A percentile compares a stretch with the other conserved stretches of the same genome.
Evolutionary conservation across 2,113 vertebrate species (phyloP).

Genomic region (Procavia capensis): DNA sequence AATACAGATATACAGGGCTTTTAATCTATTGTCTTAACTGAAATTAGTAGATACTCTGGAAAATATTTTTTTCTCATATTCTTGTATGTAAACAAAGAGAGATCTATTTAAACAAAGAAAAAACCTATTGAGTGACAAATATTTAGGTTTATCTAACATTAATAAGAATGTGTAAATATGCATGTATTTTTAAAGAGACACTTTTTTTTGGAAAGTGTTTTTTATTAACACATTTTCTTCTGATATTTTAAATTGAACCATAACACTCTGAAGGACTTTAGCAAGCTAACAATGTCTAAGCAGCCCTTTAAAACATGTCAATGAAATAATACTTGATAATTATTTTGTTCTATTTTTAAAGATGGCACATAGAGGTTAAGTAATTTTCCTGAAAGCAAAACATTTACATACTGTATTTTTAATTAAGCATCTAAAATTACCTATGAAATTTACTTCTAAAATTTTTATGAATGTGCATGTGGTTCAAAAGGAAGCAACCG

Average conservation of each 20-base stretch:
- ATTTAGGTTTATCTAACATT: constrained; percentile 8
- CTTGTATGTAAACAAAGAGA: background rate
- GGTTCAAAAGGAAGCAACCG: constrained; percentile 68
- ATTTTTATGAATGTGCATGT: constrained; percentile 68
- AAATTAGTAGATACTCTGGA: background rate
- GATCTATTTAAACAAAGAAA: background rate
- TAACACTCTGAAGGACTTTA: background rate
- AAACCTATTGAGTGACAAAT: background rate
- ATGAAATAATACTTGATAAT: constrained; percentile 62
- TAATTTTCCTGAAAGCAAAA: constrained; percentile 74
- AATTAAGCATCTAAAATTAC: constrained; percentile 75
- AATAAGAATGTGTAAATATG: background rate
- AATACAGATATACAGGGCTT: background rate
- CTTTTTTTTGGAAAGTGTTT: background rate
- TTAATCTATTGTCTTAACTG: background rate
- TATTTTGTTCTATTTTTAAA: constrained; percentile 77
- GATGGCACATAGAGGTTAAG: constrained; percentile 62
- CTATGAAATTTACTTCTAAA: constrained; percentile 60
- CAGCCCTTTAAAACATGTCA: constrained; percentile 50
- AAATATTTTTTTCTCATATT: background rate
- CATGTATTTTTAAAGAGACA: background rate
- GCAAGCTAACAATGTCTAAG: constrained; percentile 4
- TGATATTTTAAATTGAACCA: constrained; percentile 24
- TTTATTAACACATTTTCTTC: constrained; percentile 11
- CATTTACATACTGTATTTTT: constrained; percentile 72